phyloP scores from a whole-genome alignment of 2,797 vertebrate species.

The Acipenser oxyrinchus region DNA sequence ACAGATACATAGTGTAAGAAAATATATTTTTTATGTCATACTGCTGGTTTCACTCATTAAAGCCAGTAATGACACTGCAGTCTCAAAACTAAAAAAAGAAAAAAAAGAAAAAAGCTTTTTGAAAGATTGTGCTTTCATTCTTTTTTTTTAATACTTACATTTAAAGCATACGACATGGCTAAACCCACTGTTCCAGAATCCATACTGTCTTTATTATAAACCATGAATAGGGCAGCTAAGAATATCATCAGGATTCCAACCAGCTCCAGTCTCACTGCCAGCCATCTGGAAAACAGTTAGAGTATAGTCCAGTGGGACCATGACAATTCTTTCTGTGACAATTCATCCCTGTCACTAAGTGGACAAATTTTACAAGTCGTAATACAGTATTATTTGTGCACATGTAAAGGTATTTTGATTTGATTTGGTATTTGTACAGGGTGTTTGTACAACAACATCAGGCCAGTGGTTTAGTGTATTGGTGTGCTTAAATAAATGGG shows the following conservation, averaged over 20 bases:
- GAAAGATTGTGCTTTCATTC: neutral
- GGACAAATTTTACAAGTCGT: too few species aligned
- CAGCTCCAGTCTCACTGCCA: constrained; percentile 46
- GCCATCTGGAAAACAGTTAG: constrained; percentile 36
- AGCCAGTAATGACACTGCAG: neutral
- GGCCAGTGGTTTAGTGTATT: too few species aligned
- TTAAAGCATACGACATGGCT: constrained; percentile 48
- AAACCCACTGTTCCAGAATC: constrained; percentile 47
- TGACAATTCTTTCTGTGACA: neutral
- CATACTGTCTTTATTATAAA: constrained; percentile 31
- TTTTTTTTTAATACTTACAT: constrained; percentile 40
- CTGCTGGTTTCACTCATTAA: too few species aligned
- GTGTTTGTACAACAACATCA: too few species aligned
- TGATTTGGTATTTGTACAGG: too few species aligned
- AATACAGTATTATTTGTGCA: too few species aligned
- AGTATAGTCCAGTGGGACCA: neutral
- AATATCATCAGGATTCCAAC: constrained; percentile 48
- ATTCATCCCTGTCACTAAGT: too few species aligned
- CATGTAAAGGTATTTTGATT: too few species aligned
- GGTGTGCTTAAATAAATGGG: too few species aligned
- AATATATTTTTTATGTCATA: too few species aligned
- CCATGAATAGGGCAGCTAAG: constrained; percentile 41
- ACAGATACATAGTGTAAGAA: too few species aligned
- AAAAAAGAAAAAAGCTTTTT: constrained; percentile 12
- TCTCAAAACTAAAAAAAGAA: neutral